Conservation (phyloP, 2,113 vertebrate genomes). For the Pseudopipra pipra region DNA sequence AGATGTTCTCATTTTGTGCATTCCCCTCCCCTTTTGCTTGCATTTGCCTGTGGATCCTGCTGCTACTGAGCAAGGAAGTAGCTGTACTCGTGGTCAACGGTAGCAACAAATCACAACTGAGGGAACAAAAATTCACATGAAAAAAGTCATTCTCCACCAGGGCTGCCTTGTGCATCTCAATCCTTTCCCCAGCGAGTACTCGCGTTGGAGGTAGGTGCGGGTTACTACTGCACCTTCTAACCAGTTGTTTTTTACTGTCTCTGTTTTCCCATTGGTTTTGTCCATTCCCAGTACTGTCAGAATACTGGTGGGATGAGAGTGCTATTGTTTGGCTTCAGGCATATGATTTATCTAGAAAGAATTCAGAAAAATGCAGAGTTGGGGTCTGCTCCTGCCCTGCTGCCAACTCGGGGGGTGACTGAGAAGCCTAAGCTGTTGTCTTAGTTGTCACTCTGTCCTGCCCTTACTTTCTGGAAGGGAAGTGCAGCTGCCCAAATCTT, state of each 20-base stretch:
- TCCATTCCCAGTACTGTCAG: background rate
- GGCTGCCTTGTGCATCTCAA: background rate
- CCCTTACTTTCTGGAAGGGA: background rate
- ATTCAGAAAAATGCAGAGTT: accelerated
- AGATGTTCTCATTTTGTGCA: slow-evolving; percentile 16
- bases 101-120: background rate
- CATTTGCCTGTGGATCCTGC: background rate
- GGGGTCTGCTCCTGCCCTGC: background rate
- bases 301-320: background rate
- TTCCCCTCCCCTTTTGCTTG: background rate
- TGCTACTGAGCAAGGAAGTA: background rate
- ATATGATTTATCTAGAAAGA: background rate
- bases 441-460: background rate
- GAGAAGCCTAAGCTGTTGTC: background rate
- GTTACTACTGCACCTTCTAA: background rate
- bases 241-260: background rate
- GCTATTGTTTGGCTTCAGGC: background rate
- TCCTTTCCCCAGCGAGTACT: background rate
- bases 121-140: background rate
- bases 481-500: background rate
- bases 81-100: background rate
- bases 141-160: background rate
- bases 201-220: accelerated
- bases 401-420: background rate
- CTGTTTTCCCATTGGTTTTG: background rate